Evolutionary conservation across 2,888 invertebrate species (phyloP).

Genomic region (Cryptophagus acutangulus): DNA sequence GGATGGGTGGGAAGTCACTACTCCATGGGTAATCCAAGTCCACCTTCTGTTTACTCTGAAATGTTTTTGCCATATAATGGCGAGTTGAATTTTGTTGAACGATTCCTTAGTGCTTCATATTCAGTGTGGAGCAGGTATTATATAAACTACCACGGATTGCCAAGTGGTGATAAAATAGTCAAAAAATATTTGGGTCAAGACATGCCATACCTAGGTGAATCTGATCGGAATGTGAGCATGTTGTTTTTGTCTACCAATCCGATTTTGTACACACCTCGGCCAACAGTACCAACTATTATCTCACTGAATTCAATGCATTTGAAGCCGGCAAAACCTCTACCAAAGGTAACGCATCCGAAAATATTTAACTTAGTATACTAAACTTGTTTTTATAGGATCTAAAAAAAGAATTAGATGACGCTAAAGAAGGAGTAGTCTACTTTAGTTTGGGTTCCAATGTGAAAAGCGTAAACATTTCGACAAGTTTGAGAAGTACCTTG

Average conservation of each 20-base stretch:
- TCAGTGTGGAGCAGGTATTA: constrained; percentile 31
- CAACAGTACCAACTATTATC: constrained; percentile 38
- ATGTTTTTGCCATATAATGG: constrained; percentile 33
- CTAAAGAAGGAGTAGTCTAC: constrained; percentile 42
- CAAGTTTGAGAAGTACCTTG: constrained; percentile 36
- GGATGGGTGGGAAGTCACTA: constrained; percentile 30
- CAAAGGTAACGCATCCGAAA: too few species aligned
- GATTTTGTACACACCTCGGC: constrained; percentile 35
- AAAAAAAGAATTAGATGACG: constrained; percentile 38
- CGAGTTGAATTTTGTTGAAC: constrained; percentile 44
- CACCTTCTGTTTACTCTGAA: constrained; percentile 34
- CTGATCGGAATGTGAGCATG: constrained; percentile 38
- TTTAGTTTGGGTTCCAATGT: constrained; percentile 48
- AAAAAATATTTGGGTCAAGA: constrained; percentile 39
- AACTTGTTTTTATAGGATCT: constrained; percentile 43
- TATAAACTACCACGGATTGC: constrained; percentile 29
- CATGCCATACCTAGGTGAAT: constrained; percentile 37
- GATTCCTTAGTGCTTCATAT: constrained; percentile 33
- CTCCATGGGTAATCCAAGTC: constrained; percentile 32
- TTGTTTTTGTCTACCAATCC: constrained; percentile 39
- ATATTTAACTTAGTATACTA: too few species aligned
- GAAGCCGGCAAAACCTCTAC: not conserved
- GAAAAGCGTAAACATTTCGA: constrained; percentile 40
- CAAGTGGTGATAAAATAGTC: constrained; percentile 32
- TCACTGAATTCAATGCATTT: constrained; percentile 37